Evolutionary conservation across 1,140 invertebrate genomes (phyloP).

Genomic region (Drosophila pseudoobscura): DNA sequence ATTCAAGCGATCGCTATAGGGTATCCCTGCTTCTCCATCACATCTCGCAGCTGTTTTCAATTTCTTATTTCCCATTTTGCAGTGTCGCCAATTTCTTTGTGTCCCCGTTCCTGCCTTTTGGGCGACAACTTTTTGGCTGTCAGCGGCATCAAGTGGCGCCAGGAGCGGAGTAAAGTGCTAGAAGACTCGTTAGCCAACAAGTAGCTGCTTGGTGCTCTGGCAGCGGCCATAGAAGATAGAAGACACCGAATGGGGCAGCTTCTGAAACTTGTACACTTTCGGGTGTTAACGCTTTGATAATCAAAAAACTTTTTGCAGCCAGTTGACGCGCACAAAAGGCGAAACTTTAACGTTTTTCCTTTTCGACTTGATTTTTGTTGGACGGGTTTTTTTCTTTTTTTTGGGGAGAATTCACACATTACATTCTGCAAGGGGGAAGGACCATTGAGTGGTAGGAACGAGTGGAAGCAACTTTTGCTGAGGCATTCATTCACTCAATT

Average conservation of each 20-base stretch:
- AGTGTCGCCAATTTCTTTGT: conserved; percentile 70
- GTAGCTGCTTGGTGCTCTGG: conserved; percentile 54
- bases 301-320: conserved; percentile 73
- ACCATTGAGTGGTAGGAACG: no score
- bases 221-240: conserved; percentile 41
- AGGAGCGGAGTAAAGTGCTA: conserved; percentile 24
- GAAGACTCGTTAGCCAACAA: conserved; percentile 75
- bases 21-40: conserved; percentile 29
- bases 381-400: conserved; percentile 19
- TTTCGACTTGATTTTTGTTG: conserved; percentile 40
- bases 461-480: conserved; percentile 27
- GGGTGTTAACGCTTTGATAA: conserved; percentile 80
- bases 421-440: conserved; percentile 17
- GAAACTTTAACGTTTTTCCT: conserved; percentile 62
- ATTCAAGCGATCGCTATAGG: conserved; percentile 12
- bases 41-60: conserved; percentile 5
- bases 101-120: conserved; percentile 33
- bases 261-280: conserved; percentile 71
- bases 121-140: conserved; percentile 74
- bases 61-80: conserved; percentile 56
- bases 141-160: conserved; percentile 62
- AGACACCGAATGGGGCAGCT: conserved; percentile 39
- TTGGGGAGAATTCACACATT: conserved; percentile 61
- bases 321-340: conserved; percentile 74
- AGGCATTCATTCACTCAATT: conserved; percentile 77